Evolutionary conservation across 2,797 vertebrate species (phyloP).

Genomic region (Cyprinella venusta): DNA sequence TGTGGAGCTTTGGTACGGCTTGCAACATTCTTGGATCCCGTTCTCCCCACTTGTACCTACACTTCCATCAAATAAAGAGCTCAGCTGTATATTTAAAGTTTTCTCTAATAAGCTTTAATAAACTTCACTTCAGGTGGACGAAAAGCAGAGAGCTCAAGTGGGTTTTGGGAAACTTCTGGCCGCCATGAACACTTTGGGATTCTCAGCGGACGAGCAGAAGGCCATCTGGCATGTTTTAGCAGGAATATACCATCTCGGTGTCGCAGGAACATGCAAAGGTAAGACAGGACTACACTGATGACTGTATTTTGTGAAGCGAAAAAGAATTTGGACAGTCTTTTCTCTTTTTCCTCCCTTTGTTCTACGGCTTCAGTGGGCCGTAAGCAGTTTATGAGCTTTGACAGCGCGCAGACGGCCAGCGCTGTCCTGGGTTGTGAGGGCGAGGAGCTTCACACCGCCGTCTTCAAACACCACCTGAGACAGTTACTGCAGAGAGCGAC

Average conservation of each 20-base stretch:
- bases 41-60: not conserved
- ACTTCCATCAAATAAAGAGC: not conserved
- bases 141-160: slow-evolving; percentile 84
- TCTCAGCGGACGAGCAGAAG: slow-evolving; percentile 80
- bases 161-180: slow-evolving; percentile 84
- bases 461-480: slow-evolving; percentile 94
- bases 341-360: not conserved
- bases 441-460: slow-evolving; percentile 87
- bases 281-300: slow-evolving; percentile 19
- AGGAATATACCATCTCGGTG: slow-evolving; percentile 92
- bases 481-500: slow-evolving; percentile 88
- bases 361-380: slow-evolving; percentile 82
- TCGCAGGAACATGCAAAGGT: slow-evolving; percentile 91
- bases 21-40: not conserved
- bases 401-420: slow-evolving; percentile 82
- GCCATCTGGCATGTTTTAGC: slow-evolving; percentile 90
- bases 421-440: slow-evolving; percentile 87
- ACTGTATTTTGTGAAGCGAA: not conserved
- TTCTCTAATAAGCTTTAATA: not conserved
- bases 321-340: slow-evolving; percentile 16
- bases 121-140: slow-evolving; percentile 81
- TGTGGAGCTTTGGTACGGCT: not conserved
- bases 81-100: not conserved
- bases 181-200: slow-evolving; percentile 87
- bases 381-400: slow-evolving; percentile 91